Base-by-base conservation (phyloP, 2,797 vertebrate genomes). In the Lacerta viridis region DNA sequence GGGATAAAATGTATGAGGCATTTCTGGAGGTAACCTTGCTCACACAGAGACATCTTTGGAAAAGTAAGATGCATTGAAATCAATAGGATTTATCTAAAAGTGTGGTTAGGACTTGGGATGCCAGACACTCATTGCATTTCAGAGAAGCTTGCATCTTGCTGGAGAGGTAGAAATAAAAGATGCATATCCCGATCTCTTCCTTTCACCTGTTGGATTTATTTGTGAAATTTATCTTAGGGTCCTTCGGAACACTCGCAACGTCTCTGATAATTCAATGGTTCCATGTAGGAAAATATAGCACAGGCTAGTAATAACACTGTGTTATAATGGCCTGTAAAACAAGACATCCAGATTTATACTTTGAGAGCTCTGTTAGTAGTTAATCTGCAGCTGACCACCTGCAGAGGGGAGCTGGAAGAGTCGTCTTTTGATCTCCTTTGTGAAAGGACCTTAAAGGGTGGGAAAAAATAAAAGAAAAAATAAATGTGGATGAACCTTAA, bases 401-500 rank as follows among this genome's bases (percentile, higher is more conserved):
- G 96, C 95, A 90, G 97, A 95, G 97, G 94, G 95, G 94, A 94
- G 94, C 95, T 93, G 95, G 95, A 96, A 93, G 96, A 95, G 91
- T 93, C 92, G 94, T 83, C 93, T 97, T 97, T 97, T 97, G 96
- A 97, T 97, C 94, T 97, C 95, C 96, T 97, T 96, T 96, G 94
- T 96, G 94, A 96, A 96, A 96, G 96, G 96, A 97, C 96, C 96
- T 97, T 96, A 95, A 94, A 96, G 95, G 96, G 95, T 96, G 96
- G 83, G 84, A 95, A 96, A 96, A 95, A 95, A 95, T 83, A 95
- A 75, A 93, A 94, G 95, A 91, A 94, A 95, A 96, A 95, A 95
- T 95, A 97, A 96, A 96, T 96, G 96, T 95, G 96, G 97, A 96
- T 95, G 96, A 96, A 96, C 92, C 94, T 96, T 97, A 95, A 97